phyloP scores from a whole-genome alignment of 2,888 invertebrate species.

The Acleris emargana region DNA sequence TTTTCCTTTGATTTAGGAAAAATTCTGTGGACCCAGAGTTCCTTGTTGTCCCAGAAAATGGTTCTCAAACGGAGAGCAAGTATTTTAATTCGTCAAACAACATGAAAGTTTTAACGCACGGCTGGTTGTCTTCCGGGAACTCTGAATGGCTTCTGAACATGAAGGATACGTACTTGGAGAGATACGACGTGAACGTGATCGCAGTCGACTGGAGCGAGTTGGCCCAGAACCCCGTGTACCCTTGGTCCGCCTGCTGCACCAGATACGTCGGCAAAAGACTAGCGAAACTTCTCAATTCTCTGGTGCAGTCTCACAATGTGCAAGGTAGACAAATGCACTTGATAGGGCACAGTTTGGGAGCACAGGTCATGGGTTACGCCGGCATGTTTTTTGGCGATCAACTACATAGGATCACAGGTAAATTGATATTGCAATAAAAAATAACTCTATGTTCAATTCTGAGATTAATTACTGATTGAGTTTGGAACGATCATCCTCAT shows the following conservation, averaged over 20 bases:
- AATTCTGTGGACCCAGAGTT: constrained; percentile 59
- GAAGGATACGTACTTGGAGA: constrained; percentile 68
- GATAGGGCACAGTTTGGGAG: constrained; percentile 84
- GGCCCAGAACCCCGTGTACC: constrained; percentile 66
- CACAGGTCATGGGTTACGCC: constrained; percentile 85
- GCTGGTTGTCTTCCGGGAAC: constrained; percentile 75
- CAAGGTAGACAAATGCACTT: constrained; percentile 61
- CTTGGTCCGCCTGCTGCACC: constrained; percentile 70
- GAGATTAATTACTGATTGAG: too few species aligned
- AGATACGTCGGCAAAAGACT: constrained; percentile 69
- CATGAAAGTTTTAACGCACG: constrained; percentile 80
- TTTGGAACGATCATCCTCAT: too few species aligned
- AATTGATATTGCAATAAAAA: not conserved
- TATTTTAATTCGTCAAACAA: constrained; percentile 69
- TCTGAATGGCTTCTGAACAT: constrained; percentile 67
- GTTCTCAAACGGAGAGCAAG: constrained; percentile 50
- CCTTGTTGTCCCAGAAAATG: constrained; percentile 51
- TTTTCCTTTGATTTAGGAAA: constrained; percentile 49
- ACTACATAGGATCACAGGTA: constrained; percentile 85
- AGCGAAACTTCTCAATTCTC: constrained; percentile 57
- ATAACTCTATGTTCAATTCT: not conserved
- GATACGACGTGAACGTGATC: constrained; percentile 77
- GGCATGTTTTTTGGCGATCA: constrained; percentile 72
- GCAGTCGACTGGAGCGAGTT: constrained; percentile 76
- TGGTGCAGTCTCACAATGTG: constrained; percentile 50